Base-by-base conservation (phyloP, 2,797 vertebrate species). In the Dendrocincla tyrannina region DNA sequence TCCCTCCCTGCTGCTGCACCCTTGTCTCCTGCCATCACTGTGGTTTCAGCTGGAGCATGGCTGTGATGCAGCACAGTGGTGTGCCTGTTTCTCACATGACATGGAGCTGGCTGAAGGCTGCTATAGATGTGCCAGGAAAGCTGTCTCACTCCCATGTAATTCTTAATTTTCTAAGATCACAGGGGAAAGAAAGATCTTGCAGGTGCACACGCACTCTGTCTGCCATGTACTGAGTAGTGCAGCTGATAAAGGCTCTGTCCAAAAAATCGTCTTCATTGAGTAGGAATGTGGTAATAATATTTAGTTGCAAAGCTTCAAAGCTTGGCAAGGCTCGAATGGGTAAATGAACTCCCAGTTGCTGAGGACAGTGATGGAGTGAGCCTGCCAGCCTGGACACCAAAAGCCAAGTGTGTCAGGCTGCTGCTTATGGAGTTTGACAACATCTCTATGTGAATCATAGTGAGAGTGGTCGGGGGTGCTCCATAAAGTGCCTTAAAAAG, bases 161-260 rank as follows among this genome's bases (percentile, higher is more conserved):
- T 94, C 88, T 91, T 69, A 64, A 35, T 84, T 85, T 80, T 86
- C 73, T 74, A 78, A 92, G 68, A 85, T 80, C 82, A 70, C 39
- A 47, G 35, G 70, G 47, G 41, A 84, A 86, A 64, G 64, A 70
- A 85, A 28, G 70, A 72, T 76, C 53, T 64, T 72, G 41, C 69
- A 72, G 66, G 82, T 91, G 92, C 41, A 73, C 11, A 1, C 39
- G 50, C 87, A 66, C 69, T 24, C 59, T 92, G 78, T 67, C 63
- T 85, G 69, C 79, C 53, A 8, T 24, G 50, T 53, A n/a, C 62
- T 53, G 50, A 63, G 60, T n/a, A 82, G 49, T 1, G 3, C 79
- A 90, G 87, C 89, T 92, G 75, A 83, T 85, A 30, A 82, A 79
- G 58, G 2, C 15, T 39, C 53, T 56, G 11, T 89, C 92, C 78